Base-by-base conservation (phyloP, 2,113 vertebrate genomes). In the Aegotheles bennettii region DNA sequence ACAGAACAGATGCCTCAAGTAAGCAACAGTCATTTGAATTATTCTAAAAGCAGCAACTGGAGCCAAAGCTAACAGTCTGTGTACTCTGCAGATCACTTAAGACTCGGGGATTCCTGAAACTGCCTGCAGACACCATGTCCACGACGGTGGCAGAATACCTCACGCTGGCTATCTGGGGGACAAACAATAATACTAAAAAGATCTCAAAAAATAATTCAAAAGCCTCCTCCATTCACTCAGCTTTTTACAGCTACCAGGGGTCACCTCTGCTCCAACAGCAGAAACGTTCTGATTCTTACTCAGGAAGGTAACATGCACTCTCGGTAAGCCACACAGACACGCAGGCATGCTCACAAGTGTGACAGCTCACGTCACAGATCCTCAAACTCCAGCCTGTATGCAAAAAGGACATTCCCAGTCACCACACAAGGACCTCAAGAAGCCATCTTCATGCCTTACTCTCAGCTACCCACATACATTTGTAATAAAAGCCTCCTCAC, bases 61-160 rank as follows among this genome's bases (percentile, higher is more conserved):
- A 92, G 87, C 61, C 87, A 95, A 93, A 95, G 54, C 67, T 69
- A 95, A 89, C 57, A 61, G 78, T 53, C 6, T 68, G 61, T 50
- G 33, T 9, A 12, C 67, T 73, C 89, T 9, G 20, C 17, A 21
- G 78, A 87, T 85, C 60, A 29, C 51, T 87, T 56, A 67, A 45
- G 59, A 65, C 61, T 33, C 36, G 57, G 38, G 20, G 71, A 79
- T 63, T 88, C 86, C 54, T 67, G 70, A 83, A 80, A 54, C 42
- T 50, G 81, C 82, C 75, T 79, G 84, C 40, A 64, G 91, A 82
- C 59, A 17, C 24, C 0, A 3, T 19, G 36, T 33, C 36, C 5
- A 0, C 4, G 17, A 43, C 9, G 20, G 81, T 50, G 61, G 74
- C 67, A 91, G 50, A 85, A 93, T 48, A 79, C 48, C 31, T 90